phyloP scores from a whole-genome alignment of 1,140 invertebrate species.

The Lucilia cuprina region DNA sequence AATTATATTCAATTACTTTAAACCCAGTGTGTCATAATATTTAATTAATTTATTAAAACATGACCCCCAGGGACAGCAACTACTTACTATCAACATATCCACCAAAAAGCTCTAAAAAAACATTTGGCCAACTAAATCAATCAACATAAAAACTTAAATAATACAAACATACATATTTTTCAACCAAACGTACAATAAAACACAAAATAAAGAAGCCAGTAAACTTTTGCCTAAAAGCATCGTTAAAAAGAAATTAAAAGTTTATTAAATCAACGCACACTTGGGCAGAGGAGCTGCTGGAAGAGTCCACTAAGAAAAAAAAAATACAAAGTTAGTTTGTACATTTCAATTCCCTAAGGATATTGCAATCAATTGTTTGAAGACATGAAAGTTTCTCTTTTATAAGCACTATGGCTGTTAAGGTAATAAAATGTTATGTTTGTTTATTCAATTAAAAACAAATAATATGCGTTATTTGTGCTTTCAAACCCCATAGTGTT shows the following conservation, averaged over 20 bases:
- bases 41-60: conserved; percentile 9
- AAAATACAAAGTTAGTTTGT: neutral
- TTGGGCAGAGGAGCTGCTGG: neutral
- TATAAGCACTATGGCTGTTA: neutral
- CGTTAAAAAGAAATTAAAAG: conserved; percentile 28
- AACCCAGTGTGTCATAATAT: neutral
- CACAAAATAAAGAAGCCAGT: neutral
- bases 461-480: too few relatives aligned
- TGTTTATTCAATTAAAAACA: too few relatives aligned
- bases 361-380: neutral
- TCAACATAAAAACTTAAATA: neutral
- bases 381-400: neutral
- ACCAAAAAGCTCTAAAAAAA: neutral
- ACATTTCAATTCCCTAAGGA: conserved; percentile 4
- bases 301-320: neutral
- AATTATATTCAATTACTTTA: neutral
- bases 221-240: neutral
- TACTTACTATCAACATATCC: neutral
- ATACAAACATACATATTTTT: neutral
- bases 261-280: neutral
- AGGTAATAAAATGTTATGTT: too few relatives aligned
- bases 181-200: too few relatives aligned
- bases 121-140: neutral
- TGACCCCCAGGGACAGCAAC: neutral
- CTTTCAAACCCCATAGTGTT: too few relatives aligned